These are phyloP conservation scores for Aphelenchoides besseyi DNA, from an alignment of 1,140 invertebrate species.

Conservation along the genomic window DNA sequence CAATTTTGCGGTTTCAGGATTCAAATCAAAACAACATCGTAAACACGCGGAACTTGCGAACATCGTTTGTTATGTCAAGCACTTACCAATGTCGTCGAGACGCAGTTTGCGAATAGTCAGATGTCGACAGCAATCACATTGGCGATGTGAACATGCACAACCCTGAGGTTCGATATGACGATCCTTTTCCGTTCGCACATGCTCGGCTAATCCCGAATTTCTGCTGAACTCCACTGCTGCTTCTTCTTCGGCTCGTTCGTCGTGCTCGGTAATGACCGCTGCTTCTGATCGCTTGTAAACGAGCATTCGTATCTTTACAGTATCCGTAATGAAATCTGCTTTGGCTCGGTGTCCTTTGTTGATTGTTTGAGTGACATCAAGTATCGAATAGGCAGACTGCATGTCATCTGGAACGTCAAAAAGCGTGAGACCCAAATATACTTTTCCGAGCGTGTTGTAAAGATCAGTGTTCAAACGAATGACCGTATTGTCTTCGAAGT, in stretches of 20 bases:
- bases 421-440: conserved; percentile 45
- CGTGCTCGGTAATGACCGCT: not conserved
- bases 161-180: conserved; percentile 10
- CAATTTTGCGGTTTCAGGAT: not conserved
- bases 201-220: not conserved
- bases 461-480: conserved; percentile 34
- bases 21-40: not conserved
- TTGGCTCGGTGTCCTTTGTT: conserved; percentile 28
- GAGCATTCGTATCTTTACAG: conserved; percentile 30
- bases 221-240: not conserved
- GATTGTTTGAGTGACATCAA: conserved; percentile 50
- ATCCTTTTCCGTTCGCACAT: conserved; percentile 9
- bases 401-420: conserved; percentile 51
- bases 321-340: conserved; percentile 40
- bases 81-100: conserved; percentile 53
- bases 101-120: conserved; percentile 49
- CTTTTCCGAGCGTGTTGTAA: conserved; percentile 26
- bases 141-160: conserved; percentile 41
- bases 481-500: conserved; percentile 46
- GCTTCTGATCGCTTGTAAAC: conserved; percentile 29
- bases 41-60: conserved; percentile 14
- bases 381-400: conserved; percentile 48
- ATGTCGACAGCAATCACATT: conserved; percentile 57
- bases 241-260: not conserved
- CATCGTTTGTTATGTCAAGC: not conserved